These are phyloP conservation scores for Reinhardtius hippoglossoides DNA, from an alignment of 2,113 vertebrate genomes.

Conservation along the genomic window DNA sequence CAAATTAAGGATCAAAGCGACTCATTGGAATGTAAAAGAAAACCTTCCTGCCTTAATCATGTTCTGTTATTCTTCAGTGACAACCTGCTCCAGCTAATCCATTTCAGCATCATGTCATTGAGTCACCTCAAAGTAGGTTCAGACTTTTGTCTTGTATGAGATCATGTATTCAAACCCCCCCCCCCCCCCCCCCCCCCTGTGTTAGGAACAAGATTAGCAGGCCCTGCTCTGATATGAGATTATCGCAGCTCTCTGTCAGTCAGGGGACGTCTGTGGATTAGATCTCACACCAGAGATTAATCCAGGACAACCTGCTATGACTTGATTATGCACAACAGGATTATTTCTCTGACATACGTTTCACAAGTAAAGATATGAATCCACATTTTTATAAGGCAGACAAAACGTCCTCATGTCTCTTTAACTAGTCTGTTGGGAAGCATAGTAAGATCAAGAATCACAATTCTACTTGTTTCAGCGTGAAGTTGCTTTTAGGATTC, in stretches of 20 bases:
- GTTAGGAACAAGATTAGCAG: slow-evolving; percentile 55
- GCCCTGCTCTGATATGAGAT: slow-evolving; percentile 58
- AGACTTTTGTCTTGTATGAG: slow-evolving; percentile 4
- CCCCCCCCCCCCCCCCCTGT: too few relatives aligned
- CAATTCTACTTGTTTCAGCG: not conserved
- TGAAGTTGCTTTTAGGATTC: too few relatives aligned
- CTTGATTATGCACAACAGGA: slow-evolving; percentile 59
- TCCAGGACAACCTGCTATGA: slow-evolving; percentile 56
- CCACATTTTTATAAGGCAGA: slow-evolving; percentile 13
- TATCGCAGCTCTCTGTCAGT: slow-evolving; percentile 45
- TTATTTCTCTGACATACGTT: slow-evolving; percentile 59
- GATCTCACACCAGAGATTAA: slow-evolving; percentile 67
- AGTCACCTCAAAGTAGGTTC: slow-evolving; percentile 41
- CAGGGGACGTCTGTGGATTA: slow-evolving; percentile 54
- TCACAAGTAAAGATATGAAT: slow-evolving; percentile 37
- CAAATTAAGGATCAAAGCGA: slow-evolving; percentile 30
- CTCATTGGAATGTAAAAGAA: not conserved
- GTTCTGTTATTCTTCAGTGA: not conserved
- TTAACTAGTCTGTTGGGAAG: slow-evolving; percentile 4
- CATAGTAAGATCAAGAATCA: not conserved
- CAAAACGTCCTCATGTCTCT: not conserved
- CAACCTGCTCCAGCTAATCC: slow-evolving; percentile 9
- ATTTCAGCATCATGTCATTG: slow-evolving; percentile 30
- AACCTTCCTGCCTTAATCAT: slow-evolving; percentile 2
- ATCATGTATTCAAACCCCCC: slow-evolving; percentile 6